Conservation (phyloP, 2,888 invertebrate species). For the Parnassius orleans region DNA sequence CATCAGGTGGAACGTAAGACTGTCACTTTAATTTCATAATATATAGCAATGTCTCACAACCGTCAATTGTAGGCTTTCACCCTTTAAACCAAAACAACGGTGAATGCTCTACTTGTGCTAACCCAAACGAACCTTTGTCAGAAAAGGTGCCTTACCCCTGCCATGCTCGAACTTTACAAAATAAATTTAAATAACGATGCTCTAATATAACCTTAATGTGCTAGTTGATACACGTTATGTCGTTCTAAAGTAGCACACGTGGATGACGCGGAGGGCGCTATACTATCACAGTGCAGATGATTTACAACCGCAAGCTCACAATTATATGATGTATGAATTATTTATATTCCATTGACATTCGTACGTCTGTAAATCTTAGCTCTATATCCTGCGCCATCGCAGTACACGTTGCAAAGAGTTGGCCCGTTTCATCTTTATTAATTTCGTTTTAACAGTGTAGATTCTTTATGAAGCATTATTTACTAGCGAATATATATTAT, state of each 20-base stretch:
- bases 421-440: slow-evolving; percentile 25
- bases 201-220: background rate
- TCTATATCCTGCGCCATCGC: slow-evolving; percentile 57
- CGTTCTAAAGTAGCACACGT: slow-evolving; percentile 19
- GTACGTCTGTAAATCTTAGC: slow-evolving; percentile 59
- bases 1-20: too few species aligned
- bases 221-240: background rate
- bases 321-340: slow-evolving; percentile 38
- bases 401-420: slow-evolving; percentile 41
- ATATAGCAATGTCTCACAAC: too few species aligned
- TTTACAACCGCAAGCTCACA: slow-evolving; percentile 62
- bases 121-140: too few species aligned
- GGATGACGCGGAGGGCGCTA: slow-evolving; percentile 38
- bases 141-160: too few species aligned
- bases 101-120: too few species aligned
- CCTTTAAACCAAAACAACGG: too few species aligned
- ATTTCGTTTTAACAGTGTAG: slow-evolving; percentile 6
- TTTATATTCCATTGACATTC: slow-evolving; percentile 68
- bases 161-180: too few species aligned
- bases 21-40: too few species aligned
- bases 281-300: slow-evolving; percentile 62
- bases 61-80: too few species aligned
- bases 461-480: slow-evolving; percentile 13
- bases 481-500: slow-evolving; percentile 19
- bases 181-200: too few species aligned